Evolutionary conservation across 1,140 invertebrate species (phyloP).

Genomic region (Condylostylus longicornis): DNA sequence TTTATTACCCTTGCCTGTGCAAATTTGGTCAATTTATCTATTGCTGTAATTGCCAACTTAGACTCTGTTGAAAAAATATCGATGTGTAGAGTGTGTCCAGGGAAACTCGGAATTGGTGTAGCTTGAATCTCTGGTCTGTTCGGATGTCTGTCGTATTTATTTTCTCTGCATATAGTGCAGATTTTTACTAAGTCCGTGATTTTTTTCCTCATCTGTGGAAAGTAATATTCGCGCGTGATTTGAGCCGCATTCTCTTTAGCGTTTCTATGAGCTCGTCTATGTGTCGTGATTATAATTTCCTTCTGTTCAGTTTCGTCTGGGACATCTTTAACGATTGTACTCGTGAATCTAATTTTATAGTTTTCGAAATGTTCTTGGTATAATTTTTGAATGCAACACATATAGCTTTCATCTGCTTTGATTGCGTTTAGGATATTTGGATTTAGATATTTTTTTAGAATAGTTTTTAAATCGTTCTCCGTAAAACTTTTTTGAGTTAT

Average conservation of each 20-base stretch:
- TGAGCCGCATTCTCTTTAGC: constrained; percentile 9
- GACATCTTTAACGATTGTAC: constrained; percentile 7
- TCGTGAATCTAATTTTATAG: constrained; percentile 6
- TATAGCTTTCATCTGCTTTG: constrained; percentile 6
- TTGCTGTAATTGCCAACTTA: constrained; percentile 2
- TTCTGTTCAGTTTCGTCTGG: constrained; percentile 5
- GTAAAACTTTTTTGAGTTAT: constrained; percentile 1
- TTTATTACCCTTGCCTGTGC: constrained; percentile 6
- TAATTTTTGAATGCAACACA: constrained; percentile 7
- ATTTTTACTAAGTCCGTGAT: constrained; percentile 5
- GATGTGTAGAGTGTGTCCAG: constrained; percentile 9
- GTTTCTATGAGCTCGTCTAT: constrained; percentile 10
- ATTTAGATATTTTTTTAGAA: constrained; percentile 7
- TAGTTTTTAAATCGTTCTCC: background rate
- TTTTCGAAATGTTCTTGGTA: constrained; percentile 8
- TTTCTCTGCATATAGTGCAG: constrained; percentile 11
- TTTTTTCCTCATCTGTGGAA: constrained; percentile 8
- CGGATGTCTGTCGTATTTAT: constrained; percentile 10
- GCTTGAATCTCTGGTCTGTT: constrained; percentile 1
- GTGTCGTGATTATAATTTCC: constrained; percentile 6
- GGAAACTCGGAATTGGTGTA: constrained; percentile 10
- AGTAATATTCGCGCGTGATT: constrained; percentile 11
- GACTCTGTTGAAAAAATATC: constrained; percentile 8
- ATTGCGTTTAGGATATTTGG: constrained; percentile 8
- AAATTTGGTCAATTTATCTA: constrained; percentile 14